These are phyloP conservation scores for Catalaphyllia jardinei DNA, from an alignment of 64 coral and sea anemone genomes.

Conservation along the genomic window DNA sequence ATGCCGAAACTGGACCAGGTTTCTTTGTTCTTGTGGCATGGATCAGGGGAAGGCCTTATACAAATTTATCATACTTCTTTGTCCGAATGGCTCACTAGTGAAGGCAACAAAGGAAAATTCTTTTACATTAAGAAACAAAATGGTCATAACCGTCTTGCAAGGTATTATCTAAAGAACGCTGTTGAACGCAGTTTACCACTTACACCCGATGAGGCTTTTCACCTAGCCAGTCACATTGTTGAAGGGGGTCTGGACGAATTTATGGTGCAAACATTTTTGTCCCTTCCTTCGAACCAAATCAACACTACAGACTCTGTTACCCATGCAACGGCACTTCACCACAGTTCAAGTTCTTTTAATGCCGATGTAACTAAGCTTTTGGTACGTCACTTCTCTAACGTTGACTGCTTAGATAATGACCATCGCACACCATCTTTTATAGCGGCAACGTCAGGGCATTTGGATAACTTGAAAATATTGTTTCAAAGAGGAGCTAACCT, in stretches of 20 bases:
- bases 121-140: conserved; percentile 60
- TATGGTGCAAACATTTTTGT: conserved; percentile 26
- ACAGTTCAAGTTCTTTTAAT: conserved; percentile 18
- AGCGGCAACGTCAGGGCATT: conserved; percentile 38
- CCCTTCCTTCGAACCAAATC: conserved; percentile 29
- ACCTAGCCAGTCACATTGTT: conserved; percentile 68
- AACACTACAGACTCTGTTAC: conserved; percentile 34
- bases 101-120: conserved; percentile 46
- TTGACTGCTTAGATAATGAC: conserved; percentile 59
- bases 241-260: conserved; percentile 3
- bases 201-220: conserved; percentile 13
- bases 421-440: conserved; percentile 66
- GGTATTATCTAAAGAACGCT: conserved; percentile 35
- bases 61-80: conserved; percentile 72
- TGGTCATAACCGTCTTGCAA: conserved; percentile 65
- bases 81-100: conserved; percentile 79
- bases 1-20: conserved; percentile 52
- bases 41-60: conserved; percentile 31
- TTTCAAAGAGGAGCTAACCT: conserved; percentile 54
- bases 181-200: not conserved
- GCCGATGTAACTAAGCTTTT: conserved; percentile 14
- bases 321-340: conserved; percentile 62
- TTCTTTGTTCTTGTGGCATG: conserved; percentile 60
- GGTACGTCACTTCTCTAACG: conserved; percentile 37
- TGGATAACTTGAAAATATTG: conserved; percentile 36